These are phyloP conservation scores for Zootermopsis nevadensis DNA, from an alignment of 2,888 invertebrate species.

Conservation along the genomic window DNA sequence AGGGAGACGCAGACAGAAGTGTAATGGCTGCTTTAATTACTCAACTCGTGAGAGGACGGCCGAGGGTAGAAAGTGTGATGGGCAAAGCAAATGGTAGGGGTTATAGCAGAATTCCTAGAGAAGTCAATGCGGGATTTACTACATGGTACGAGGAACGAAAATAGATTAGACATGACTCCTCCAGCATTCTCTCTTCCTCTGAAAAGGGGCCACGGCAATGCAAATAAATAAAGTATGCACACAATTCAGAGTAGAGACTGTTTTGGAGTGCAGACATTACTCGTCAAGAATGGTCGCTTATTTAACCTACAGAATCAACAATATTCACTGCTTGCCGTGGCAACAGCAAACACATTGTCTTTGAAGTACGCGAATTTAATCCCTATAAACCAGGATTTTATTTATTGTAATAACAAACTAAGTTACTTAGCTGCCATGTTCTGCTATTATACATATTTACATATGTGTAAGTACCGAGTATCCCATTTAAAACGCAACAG, in stretches of 20 bases:
- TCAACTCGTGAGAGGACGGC: constrained; percentile 12
- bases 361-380: too few relatives aligned
- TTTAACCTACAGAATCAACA: background rate
- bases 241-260: background rate
- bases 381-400: too few relatives aligned
- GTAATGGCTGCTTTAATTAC: constrained; percentile 39
- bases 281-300: background rate
- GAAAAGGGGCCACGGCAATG: background rate
- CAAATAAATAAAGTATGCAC: background rate
- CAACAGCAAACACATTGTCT: too few relatives aligned
- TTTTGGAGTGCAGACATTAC: background rate
- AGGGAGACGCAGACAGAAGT: background rate
- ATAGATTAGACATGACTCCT: background rate
- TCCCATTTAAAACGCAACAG: too few relatives aligned
- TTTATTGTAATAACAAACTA: too few relatives aligned
- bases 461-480: too few relatives aligned
- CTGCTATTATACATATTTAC: too few relatives aligned
- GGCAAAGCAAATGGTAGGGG: constrained; percentile 13
- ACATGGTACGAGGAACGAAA: background rate
- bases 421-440: too few relatives aligned
- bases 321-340: background rate
- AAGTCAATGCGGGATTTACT: constrained; percentile 7
- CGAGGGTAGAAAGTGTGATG: constrained; percentile 9
- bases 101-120: background rate
- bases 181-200: background rate